Base-by-base conservation (phyloP, 2,888 invertebrate genomes). In the Parelbella ahira region DNA sequence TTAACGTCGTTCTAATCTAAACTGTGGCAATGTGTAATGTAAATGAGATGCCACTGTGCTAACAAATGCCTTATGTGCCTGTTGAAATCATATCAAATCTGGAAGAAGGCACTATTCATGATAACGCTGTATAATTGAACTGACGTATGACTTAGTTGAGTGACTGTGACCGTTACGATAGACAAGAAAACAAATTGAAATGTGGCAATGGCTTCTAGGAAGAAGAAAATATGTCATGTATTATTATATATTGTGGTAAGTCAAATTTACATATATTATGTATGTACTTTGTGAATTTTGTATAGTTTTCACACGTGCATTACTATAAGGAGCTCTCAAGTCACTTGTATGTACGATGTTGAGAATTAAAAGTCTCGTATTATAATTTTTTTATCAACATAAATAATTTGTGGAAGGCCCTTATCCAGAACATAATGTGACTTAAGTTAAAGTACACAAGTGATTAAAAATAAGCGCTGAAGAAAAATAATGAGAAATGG, bases 1-100 rank as follows among this genome's bases (percentile, higher is more conserved):
- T 53, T 67, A 66, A 53, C 60, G 75, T 76, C 77, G 61, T 50
- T 56, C 65, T 81, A 80, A 81, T 82, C 79, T 74, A 47, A 27
- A 47, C 28, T 48, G 45, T 42, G 41, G 51, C 50, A 49, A 43
- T 67, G 63, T 54, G 63, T 63, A 66, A 68, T 63, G 72, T 68
- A 72, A 78, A 73, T 68, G 63, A 69, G 52, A 61, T 58, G 57
- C 53, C 56, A 60, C 63, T 73, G 58, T 66, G 66, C 63, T 63
- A 76, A 80, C 69, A 60, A 10, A 50, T 7, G 19, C 61, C 63
- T 64, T 66, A 65, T 56, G 54, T 55, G 58, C 53, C 60, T 58
- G 62, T 70, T 70, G 61, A 71, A 68, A 74, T 71, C 68, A 69
- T 64, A 60, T 61, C 51, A 57, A 53, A 56, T 49, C 53, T 55